These are phyloP conservation scores for Forbesichthys agassizii DNA, from an alignment of 2,113 vertebrate species.

Conservation along the genomic window DNA sequence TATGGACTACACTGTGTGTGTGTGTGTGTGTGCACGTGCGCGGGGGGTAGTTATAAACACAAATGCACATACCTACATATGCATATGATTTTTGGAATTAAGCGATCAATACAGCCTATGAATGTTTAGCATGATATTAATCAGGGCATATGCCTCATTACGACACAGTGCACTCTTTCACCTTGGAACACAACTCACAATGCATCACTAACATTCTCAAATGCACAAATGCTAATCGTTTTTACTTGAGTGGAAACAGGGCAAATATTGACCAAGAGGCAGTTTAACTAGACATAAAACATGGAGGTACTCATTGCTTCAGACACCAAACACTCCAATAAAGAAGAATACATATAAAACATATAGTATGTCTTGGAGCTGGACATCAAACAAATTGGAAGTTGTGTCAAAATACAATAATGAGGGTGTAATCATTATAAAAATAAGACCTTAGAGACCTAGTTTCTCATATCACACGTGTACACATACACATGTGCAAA, in stretches of 20 bases:
- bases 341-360: slow-evolving; percentile 6
- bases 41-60: neutral
- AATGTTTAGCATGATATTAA: slow-evolving; percentile 19
- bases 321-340: neutral
- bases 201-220: slow-evolving; percentile 37
- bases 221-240: slow-evolving; percentile 35
- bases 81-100: slow-evolving; percentile 11
- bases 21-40: neutral
- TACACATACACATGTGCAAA: slow-evolving; percentile 22
- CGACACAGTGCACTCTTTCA: slow-evolving; percentile 46
- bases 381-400: slow-evolving; percentile 33
- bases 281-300: slow-evolving; percentile 22
- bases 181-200: slow-evolving; percentile 41
- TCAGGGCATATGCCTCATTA: slow-evolving; percentile 41
- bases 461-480: neutral
- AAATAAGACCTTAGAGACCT: slow-evolving; percentile 34
- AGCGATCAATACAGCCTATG: slow-evolving; percentile 5
- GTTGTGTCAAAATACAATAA: slow-evolving; percentile 55
- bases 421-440: slow-evolving; percentile 45
- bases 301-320: neutral
- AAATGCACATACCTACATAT: slow-evolving; percentile 5
- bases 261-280: slow-evolving; percentile 6
- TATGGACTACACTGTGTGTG: slow-evolving; percentile 33
- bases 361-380: slow-evolving; percentile 1
- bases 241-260: slow-evolving; percentile 18